Base-by-base conservation (phyloP, 2,797 vertebrate genomes). In the Thripadectes ignobilis region DNA sequence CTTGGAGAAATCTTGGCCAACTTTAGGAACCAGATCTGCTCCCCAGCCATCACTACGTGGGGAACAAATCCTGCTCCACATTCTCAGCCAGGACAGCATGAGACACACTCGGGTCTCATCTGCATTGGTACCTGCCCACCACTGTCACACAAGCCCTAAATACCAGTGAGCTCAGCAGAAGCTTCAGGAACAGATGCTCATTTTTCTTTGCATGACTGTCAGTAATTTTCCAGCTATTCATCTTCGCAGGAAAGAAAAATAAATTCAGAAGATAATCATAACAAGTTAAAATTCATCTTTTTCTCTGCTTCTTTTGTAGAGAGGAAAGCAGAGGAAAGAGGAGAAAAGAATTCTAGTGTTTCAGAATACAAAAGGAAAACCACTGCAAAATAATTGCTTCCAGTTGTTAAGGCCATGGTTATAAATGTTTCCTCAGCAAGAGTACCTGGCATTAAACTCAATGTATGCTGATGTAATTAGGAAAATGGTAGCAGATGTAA, bases 381-480 rank as follows among this genome's bases (percentile, higher is more conserved):
- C 63, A 67, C 39, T 48, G 41, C 74, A 57, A 80, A 94, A 43
- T 62, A 92, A 95, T 78, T 91, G 79, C 55, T 91, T 94, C 73
- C 48, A 55, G 32, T 88, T 88, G 54, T 63, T 62, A 72, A 59
- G 75, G 45, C 84, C 36, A 41, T 45, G 29, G 38, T 67, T 82
- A 75, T 59, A 92, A 92, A 91, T 0, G 0, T 16, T 85, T 84
- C 88, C 89, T 36, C 75, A 95, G 86, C 41, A 85, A 48, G 36
- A 86, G 45, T 82, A 90, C 74, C 88, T 85, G 57, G 36, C 45
- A 77, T 79, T 95, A 95, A 95, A 79, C 63, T 85, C 72, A 52
- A 67, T 55, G 65, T 55, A 92, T 92, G 72, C 62, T 89, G 85
- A 73, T 79, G 59, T 54, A 95, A 95, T 96, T 92, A 93, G 67